Conservation (phyloP, 1,140 invertebrate genomes). For the Hirudo medicinalis region DNA sequence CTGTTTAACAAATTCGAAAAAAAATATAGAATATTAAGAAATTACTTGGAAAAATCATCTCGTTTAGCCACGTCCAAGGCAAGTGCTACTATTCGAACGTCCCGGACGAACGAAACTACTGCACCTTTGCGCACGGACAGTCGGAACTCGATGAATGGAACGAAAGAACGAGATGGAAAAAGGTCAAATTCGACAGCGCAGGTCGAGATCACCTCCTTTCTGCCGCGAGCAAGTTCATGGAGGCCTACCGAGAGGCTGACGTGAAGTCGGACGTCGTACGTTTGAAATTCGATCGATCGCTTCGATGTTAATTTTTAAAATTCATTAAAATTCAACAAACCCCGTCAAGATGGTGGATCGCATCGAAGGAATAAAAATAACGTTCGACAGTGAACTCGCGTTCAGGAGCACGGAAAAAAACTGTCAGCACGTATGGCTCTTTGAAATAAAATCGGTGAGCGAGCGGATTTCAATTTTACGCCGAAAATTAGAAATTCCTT, state of each 20-base stretch:
- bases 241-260: conserved; percentile 30
- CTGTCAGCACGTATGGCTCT: not conserved
- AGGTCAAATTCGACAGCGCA: conserved; percentile 34
- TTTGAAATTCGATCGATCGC: no score
- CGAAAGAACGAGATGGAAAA: conserved; percentile 33
- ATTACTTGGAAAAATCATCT: no score
- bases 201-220: conserved; percentile 33
- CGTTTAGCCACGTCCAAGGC: conserved; percentile 20
- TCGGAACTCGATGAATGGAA: conserved; percentile 38
- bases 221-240: conserved; percentile 34
- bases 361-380: not conserved
- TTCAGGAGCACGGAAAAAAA: not conserved
- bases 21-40: not conserved
- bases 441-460: conserved; percentile 15
- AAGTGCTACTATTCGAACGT: conserved; percentile 34
- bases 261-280: not conserved
- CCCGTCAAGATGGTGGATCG: not conserved
- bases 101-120: conserved; percentile 35
- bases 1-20: not conserved
- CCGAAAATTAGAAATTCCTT: not conserved
- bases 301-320: no score
- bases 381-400: not conserved
- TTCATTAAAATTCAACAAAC: no score
- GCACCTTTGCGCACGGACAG: conserved; percentile 33
- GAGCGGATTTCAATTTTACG: not conserved